Base-by-base conservation (phyloP, 2,113 vertebrate species). In the Chauna torquata region DNA sequence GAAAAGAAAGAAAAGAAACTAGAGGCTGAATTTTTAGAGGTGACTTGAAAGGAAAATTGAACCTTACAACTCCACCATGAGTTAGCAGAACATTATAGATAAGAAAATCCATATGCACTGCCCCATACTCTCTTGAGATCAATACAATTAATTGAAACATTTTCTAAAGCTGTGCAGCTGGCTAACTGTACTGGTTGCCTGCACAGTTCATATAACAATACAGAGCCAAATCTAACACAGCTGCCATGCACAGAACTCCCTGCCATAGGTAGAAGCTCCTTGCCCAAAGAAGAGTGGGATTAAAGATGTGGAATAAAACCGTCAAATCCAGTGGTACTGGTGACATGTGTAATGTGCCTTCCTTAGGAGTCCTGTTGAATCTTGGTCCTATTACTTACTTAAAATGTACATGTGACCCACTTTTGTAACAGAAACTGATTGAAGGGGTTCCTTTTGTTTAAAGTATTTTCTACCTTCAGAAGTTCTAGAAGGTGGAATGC, bases 371-470 rank as follows among this genome's bases (percentile, higher is more conserved):
- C 34, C n/a, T 55, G 12, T 16, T 74, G 36, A 27, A 49, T 71
- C 27, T 30, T 3, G 3, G 4, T 36, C 47, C 82, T 82, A 38
- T 42, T 32, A 30, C 28, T 89, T 90, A 44, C 10, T 68, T 81
- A 45, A 91, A 72, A 69, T 24, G 30, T 9, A 17, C 6, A 23
- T 30, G 8, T 42, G n/a, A 45, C 20, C 58, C 0, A 0, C 9
- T 68, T 82, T 55, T 58, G 24, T 54, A 72, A 64, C 1, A 2
- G 45, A 52, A 76, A 8, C 12, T 0, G 0, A 44, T 13, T 36
- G n/a, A 83, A 83, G 23, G 6, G 2, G 16, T 3, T 70, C 23
- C 20, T 25, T 36, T 44, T 88, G 7, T 71, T 90, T 27, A 38
- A 71, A 76, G 12, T 54, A 70, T 38, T 75, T 92, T 70, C 44